These are phyloP conservation scores for Pandemis cinnamomeana DNA, from an alignment of 2,888 invertebrate species.

Conservation along the genomic window DNA sequence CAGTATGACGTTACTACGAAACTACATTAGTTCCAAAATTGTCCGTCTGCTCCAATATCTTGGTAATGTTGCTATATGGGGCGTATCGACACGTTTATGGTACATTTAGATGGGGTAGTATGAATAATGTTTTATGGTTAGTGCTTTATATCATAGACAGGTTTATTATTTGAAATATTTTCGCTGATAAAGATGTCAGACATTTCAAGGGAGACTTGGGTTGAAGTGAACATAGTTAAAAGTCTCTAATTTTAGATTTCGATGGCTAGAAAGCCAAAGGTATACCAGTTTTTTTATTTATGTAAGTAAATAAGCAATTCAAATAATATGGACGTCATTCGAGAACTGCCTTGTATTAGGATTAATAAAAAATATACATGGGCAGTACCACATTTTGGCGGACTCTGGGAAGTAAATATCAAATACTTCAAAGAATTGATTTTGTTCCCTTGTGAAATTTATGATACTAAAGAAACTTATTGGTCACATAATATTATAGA, in stretches of 20 bases:
- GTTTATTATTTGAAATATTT: not conserved
- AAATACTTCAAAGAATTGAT: not conserved
- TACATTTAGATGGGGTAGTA: constrained; percentile 3
- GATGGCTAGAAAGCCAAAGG: no score
- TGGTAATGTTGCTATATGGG: constrained; percentile 9
- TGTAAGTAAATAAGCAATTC: not conserved
- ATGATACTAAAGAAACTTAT: no score
- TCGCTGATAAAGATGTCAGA: not conserved
- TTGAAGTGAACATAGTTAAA: not conserved
- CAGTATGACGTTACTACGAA: not conserved
- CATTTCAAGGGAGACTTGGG: no score
- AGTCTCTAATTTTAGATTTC: not conserved
- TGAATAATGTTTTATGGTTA: constrained; percentile 1
- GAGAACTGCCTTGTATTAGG: no score
- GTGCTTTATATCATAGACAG: not conserved
- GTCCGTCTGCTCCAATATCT: not conserved
- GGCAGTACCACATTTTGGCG: not conserved
- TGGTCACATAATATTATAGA: no score
- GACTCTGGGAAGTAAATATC: not conserved
- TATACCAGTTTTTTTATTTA: no score
- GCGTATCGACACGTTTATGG: constrained; percentile 15
- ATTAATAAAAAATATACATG: not conserved
- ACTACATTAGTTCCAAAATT: not conserved
- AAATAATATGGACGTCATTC: not conserved
- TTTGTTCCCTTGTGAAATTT: no score